phyloP scores from a whole-genome alignment of 2,113 vertebrate genomes.

The Scatophagus argus region DNA sequence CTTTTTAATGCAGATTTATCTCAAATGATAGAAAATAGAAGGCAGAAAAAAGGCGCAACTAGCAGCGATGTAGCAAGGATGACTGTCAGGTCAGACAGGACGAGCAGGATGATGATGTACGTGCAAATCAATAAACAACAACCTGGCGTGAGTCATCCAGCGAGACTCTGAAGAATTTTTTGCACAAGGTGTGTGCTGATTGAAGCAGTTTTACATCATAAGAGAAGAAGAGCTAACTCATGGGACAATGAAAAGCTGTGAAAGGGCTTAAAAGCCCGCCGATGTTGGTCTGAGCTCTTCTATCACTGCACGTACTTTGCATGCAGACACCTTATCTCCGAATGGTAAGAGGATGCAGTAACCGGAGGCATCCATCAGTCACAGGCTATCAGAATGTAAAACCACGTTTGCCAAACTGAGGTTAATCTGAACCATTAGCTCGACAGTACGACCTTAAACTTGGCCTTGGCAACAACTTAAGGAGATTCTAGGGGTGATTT shows the following conservation, averaged over 20 bases:
- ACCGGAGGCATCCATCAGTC: slow-evolving; percentile 49
- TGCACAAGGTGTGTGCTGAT: not conserved
- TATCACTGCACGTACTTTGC: slow-evolving; percentile 37
- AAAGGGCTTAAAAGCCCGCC: not conserved
- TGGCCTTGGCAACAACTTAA: not conserved
- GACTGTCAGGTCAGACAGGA: slow-evolving; percentile 20
- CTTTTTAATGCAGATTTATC: not conserved
- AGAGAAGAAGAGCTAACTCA: not conserved
- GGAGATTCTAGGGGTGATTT: not conserved
- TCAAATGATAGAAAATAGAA: not conserved
- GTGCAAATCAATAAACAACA: not conserved
- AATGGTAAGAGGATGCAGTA: slow-evolving; percentile 70
- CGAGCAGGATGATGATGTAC: slow-evolving; percentile 1
- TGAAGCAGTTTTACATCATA: not conserved
- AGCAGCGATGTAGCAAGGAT: not conserved
- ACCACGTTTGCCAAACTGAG: slow-evolving; percentile 44
- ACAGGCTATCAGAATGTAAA: slow-evolving; percentile 48
- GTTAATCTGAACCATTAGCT: slow-evolving; percentile 60
- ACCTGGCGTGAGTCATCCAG: slow-evolving; percentile 5
- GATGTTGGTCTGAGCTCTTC: slow-evolving; percentile 21
- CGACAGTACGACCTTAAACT: slow-evolving; percentile 14
- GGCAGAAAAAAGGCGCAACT: not conserved
- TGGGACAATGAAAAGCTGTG: not conserved
- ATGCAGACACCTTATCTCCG: slow-evolving; percentile 64
- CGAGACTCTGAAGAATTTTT: not conserved